Conservation (phyloP, 2,113 vertebrate genomes). For the Percina caprodes region DNA sequence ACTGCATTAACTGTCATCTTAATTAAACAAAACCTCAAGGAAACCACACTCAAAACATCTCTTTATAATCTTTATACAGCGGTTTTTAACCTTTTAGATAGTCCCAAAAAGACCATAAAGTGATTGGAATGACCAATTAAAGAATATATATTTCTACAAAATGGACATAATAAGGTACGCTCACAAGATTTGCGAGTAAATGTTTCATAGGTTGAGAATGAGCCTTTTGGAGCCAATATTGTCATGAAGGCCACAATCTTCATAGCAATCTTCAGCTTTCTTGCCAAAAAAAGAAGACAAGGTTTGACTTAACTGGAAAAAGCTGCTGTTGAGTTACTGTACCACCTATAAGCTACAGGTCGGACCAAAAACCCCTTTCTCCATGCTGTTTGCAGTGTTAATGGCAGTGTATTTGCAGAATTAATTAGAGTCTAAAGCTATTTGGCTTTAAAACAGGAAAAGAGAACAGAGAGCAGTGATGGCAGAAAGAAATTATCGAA, state of each 20-base stretch:
- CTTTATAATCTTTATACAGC: background rate
- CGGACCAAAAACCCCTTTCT: background rate
- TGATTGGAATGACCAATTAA: background rate
- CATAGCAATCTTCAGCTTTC: background rate
- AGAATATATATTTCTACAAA: background rate
- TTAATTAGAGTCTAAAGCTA: slow-evolving; percentile 3
- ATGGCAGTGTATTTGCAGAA: background rate
- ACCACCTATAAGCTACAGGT: background rate
- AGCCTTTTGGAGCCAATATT: background rate
- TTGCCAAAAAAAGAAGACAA: background rate
- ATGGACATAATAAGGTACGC: background rate
- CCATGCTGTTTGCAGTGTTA: background rate
- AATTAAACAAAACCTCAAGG: background rate
- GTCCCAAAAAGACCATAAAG: background rate
- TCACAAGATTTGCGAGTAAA: background rate
- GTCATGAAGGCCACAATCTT: background rate
- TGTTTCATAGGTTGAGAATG: background rate
- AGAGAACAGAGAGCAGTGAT: background rate
- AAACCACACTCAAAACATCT: no score
- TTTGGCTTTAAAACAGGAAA: background rate
- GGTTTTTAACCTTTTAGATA: background rate
- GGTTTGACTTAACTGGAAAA: background rate
- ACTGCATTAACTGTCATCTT: background rate
- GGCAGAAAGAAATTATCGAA: background rate
- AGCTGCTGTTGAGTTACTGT: background rate